Base-by-base conservation (phyloP, 2,113 vertebrate genomes). In the Rhea pennata region DNA sequence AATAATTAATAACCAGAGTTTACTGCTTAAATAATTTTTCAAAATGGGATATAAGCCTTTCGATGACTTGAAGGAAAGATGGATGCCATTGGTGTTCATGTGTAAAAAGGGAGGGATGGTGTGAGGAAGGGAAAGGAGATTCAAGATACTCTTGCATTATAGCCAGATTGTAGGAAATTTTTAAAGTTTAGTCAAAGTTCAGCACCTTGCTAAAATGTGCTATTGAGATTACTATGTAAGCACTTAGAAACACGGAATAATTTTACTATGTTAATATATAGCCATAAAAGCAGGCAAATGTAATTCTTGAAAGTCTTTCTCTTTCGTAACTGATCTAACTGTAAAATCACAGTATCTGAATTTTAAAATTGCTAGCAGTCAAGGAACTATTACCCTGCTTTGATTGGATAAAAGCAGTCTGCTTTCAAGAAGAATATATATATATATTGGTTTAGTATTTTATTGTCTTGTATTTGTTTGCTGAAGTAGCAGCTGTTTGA, bases 371-470 rank as follows among this genome's bases (percentile, higher is more conserved):
- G 59, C 15, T 20, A 8, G 27, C 67, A 53, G 26, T 62, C 53
- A 69, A 56, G 36, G 70, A 58, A 51, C 22, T 62, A 7, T 44
- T 19, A 8, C 44, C 0, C 0, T 10, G 29, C 31, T 86, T 40
- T 21, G 24, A 13, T 31, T 69, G 36, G 42, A 48, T 48, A 48
- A 17, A 74, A 48, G 39, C 4, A 54, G 39, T 48, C 1, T 1
- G 5, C 53, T 84, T 53, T 79, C 39, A 26, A 26, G 64, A 70
- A 39, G 33, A 71, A 23, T 9, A 1, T 27, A 10, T 7, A 10
- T 7, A 17, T 61, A 7, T 33, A 62, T 19, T 0, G 1, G 42
- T 27, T 39, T 29, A 36, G 53, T 1, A 0, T 1, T 36, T 77
- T 67, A 76, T 78, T 87, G 20, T 73, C 70, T 58, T 33, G 15